phyloP scores from a whole-genome alignment of 2,888 invertebrate genomes.

The Chalcis sispes region DNA sequence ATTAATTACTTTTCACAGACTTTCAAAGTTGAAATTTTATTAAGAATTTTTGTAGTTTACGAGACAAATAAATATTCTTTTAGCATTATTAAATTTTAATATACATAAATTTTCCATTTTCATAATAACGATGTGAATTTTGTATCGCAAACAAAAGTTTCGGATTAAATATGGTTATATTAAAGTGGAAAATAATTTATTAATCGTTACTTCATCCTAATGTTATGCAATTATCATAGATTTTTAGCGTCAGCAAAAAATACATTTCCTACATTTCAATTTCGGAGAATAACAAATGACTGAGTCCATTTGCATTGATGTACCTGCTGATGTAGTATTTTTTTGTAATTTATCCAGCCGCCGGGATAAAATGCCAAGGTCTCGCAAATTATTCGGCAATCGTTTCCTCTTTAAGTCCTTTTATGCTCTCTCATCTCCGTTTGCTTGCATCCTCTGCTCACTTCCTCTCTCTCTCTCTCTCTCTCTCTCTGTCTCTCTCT shows the following conservation, averaged over 20 bases:
- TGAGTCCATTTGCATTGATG: slow-evolving; percentile 48
- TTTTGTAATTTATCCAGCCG: slow-evolving; percentile 19
- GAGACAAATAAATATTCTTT: too few relatives aligned
- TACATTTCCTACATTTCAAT: slow-evolving; percentile 39
- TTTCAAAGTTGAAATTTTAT: too few relatives aligned
- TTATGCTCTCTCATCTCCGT: slow-evolving; percentile 35
- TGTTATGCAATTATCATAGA: background rate
- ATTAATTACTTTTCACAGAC: too few relatives aligned
- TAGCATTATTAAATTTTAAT: too few relatives aligned
- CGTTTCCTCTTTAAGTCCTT: slow-evolving; percentile 48
- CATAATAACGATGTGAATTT: too few relatives aligned
- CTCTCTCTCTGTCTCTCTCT: background rate
- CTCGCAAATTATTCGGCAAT: slow-evolving; percentile 51
- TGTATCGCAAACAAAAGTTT: too few relatives aligned
- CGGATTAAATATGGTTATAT: too few relatives aligned
- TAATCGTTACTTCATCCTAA: too few relatives aligned
- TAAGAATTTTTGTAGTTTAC: too few relatives aligned
- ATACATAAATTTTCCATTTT: too few relatives aligned
- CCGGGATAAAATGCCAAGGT: slow-evolving; percentile 35
- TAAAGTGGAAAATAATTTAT: too few relatives aligned
- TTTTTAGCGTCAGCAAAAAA: slow-evolving; percentile 19
- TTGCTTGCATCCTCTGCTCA: too few relatives aligned
- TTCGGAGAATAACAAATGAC: slow-evolving; percentile 41
- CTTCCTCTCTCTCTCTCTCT: background rate
- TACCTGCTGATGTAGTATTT: slow-evolving; percentile 46